Evolutionary conservation across 35 echinoderm and acorn worm species (phyloP).

Genomic region (Nesometra sesokonis): DNA sequence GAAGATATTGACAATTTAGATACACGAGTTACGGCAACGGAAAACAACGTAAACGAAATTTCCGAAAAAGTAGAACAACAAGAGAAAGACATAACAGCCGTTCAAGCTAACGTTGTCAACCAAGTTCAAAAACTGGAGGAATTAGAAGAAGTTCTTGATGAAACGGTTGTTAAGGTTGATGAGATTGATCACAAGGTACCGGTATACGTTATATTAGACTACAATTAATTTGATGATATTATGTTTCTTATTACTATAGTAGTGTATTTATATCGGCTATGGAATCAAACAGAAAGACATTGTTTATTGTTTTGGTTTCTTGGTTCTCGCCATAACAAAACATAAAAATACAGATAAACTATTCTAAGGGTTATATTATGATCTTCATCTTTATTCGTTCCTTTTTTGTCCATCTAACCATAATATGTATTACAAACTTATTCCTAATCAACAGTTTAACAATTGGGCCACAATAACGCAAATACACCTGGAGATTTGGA

Average conservation of each 20-base stretch:
- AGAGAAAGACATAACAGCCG: slow-evolving; percentile 58
- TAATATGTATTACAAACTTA: too few relatives aligned
- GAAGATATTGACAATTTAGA: slow-evolving; percentile 71
- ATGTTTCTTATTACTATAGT: background rate
- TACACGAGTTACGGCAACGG: slow-evolving; percentile 41
- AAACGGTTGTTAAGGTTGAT: slow-evolving; percentile 71
- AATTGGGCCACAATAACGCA: too few relatives aligned
- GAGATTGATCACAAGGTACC: slow-evolving; percentile 91
- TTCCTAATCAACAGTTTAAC: too few relatives aligned
- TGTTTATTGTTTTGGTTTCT: too few relatives aligned
- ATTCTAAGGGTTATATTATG: too few relatives aligned
- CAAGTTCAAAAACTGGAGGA: slow-evolving; percentile 68
- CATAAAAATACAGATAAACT: too few relatives aligned
- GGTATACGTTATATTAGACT: background rate
- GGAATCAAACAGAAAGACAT: too few relatives aligned
- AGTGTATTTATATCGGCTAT: background rate
- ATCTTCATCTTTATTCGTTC: too few relatives aligned
- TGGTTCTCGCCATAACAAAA: too few relatives aligned
- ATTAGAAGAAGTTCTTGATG: slow-evolving; percentile 71
- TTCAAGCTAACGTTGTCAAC: slow-evolving; percentile 57
- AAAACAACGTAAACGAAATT: slow-evolving; percentile 45
- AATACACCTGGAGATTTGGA: too few relatives aligned
- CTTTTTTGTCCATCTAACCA: too few relatives aligned
- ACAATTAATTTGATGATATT: background rate
- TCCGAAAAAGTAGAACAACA: slow-evolving; percentile 62